Percentiles rank a stretch among this genome's conserved stretches.
These are phyloP conservation scores for Ictalurus punctatus DNA, from an alignment of 2,113 vertebrate genomes.

Conservation along the genomic window DNA sequence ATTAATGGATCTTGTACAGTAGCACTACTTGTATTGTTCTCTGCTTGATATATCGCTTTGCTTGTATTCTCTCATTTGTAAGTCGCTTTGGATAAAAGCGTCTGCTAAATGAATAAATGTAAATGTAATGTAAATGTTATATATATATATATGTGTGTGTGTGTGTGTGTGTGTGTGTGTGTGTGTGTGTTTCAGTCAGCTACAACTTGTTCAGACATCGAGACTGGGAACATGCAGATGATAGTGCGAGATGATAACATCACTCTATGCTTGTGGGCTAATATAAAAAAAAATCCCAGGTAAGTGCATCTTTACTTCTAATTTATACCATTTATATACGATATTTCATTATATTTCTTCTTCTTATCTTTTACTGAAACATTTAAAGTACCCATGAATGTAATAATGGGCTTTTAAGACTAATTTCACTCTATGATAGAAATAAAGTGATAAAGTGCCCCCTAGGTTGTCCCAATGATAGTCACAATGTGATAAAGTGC, in stretches of 20 bases:
- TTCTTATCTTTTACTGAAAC: neutral
- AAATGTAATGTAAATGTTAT: no score
- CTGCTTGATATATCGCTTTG: no score
- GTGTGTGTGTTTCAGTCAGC: conserved; percentile 68
- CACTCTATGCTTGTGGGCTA: conserved; percentile 88
- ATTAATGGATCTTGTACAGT: no score
- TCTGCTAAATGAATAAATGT: no score
- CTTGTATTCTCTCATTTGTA: no score
- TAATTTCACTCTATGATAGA: neutral
- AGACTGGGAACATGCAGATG: conserved; percentile 88
- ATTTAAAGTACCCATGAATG: neutral
- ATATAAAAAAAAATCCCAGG: conserved; percentile 88
- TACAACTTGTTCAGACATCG: conserved; percentile 72
- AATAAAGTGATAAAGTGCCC: no score
- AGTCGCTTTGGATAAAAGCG: no score
- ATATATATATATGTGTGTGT: no score
- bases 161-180: no score
- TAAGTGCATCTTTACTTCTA: conserved; percentile 47
- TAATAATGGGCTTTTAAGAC: neutral
- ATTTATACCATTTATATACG: neutral
- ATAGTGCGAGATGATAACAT: conserved; percentile 75
- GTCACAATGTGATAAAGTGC: no score
- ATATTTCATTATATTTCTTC: neutral
- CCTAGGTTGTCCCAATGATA: no score
- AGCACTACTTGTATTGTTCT: no score